Base-by-base conservation (phyloP, 1,140 invertebrate genomes). In the Pectinophora gossypiella region DNA sequence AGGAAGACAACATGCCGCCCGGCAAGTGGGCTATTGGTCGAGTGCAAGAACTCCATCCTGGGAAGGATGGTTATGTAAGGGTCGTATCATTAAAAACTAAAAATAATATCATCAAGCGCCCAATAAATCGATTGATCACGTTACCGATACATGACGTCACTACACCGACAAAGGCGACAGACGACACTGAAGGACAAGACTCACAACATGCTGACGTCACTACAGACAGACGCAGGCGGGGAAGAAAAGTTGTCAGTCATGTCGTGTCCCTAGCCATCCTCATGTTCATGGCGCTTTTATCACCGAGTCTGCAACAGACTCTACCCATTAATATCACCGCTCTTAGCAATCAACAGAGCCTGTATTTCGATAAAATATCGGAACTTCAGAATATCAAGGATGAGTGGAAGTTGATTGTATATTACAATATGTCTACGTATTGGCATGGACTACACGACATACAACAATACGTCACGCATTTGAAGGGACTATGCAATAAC, bases 31-130 rank as follows among this genome's bases (percentile, higher is more conserved):
- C 54, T 3, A 21, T 83, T 23, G 82, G 64, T 4, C 51, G 76
- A 16, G 69, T 85, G 7, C 45, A 46, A 5, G 49, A 82, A 40
- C 18, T 73, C 7, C 69, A 75, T 56, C 69, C 71, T 13, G 79
- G 77, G 6, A 19, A 19, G 6, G 79, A 86, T 52, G 64, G 61
- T 0, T 43, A 62, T 15, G 69, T 77, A 3, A 43, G 81, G 48
- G 73, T 77, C 0, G 73, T 66, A 0, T 64, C 57, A 12, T 40
- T 88, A 0, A 68, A 77, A 61, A 82, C 78, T 6, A 46, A 48
- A 51, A 38, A 18, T 36, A 45, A 49, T 10, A 19, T 43, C 16
- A 52, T 55, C n/a, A 55, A 61, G 22, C 40, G 57, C 2, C 56
- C 68, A 7, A 48, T 68, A 13, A 40, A 45, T 20, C 64, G 66